Percentiles rank a stretch among this genome's conserved stretches.
phyloP scores from a whole-genome alignment of 2,797 vertebrate species.

The Chlorospingus flavigularis region DNA sequence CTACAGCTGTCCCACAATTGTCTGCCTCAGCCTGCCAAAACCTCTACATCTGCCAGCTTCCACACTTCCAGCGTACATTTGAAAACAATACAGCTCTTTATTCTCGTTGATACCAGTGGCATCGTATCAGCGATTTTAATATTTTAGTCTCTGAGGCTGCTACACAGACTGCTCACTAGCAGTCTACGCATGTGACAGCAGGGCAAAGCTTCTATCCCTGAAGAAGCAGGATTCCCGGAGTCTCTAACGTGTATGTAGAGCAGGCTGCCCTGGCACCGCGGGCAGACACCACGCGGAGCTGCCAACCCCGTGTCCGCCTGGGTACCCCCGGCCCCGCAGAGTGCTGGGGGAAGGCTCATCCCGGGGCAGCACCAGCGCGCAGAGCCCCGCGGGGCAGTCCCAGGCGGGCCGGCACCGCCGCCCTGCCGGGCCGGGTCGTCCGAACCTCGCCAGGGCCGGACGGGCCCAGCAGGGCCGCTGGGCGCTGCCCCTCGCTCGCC shows the following conservation, averaged over 20 bases:
- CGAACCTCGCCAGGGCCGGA: not conserved
- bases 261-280: not conserved
- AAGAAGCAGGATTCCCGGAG: not conserved
- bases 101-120: not conserved
- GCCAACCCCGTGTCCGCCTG: not conserved
- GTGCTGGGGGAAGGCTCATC: too few species aligned
- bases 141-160: not conserved
- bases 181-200: fast-evolving
- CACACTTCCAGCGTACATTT: not conserved
- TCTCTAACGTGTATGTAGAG: fast-evolving
- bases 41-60: not conserved
- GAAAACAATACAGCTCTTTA: not conserved
- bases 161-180: not conserved
- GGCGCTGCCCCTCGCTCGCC: too few species aligned
- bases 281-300: not conserved
- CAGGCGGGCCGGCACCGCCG: too few species aligned
- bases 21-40: not conserved
- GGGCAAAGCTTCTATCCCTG: not conserved
- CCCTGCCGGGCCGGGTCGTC: too few species aligned
- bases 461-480: too few species aligned
- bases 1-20: not conserved
- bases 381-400: not conserved
- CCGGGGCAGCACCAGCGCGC: too few species aligned
- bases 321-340: too few species aligned
- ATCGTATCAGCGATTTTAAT: not conserved